Conservation (phyloP, 2,113 vertebrate genomes). For the Proterorhinus semilunaris region DNA sequence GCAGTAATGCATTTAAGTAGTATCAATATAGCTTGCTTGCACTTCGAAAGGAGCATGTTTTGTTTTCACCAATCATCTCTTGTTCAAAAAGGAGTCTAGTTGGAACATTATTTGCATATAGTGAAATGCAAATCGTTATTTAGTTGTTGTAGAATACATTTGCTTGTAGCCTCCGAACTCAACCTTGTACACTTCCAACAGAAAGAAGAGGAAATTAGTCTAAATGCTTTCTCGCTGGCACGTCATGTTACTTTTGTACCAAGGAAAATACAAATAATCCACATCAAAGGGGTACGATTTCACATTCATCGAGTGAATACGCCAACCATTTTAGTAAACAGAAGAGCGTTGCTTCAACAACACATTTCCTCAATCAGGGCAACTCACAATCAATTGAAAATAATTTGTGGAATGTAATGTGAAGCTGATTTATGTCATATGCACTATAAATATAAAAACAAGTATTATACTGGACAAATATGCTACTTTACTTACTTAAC, state of each 20-base stretch:
- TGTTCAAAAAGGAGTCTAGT: conserved; percentile 2
- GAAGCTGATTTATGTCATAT: no score
- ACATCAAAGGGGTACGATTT: background rate
- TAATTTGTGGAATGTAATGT: no score
- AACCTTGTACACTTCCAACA: background rate
- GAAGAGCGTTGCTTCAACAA: no score
- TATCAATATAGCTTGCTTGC: background rate
- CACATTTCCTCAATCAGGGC: no score
- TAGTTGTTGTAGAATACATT: background rate
- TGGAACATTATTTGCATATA: background rate
- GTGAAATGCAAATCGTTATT: background rate
- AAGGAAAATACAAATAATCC: background rate
- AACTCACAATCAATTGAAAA: no score
- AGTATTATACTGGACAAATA: no score
- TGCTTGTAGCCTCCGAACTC: background rate
- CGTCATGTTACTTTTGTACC: conserved; percentile 28
- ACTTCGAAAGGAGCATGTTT: background rate
- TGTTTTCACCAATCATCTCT: conserved; percentile 7
- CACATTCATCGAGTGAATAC: background rate
- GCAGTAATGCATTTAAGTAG: background rate
- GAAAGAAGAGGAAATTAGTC: conserved; percentile 7
- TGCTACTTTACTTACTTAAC: no score
- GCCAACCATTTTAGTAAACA: no score
- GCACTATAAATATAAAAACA: no score
- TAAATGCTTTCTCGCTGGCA: conserved; percentile 27